phyloP scores from a whole-genome alignment of 30 jellyfish, hydroid and myxozoan species.

The Chrysaora quinquecirrha region DNA sequence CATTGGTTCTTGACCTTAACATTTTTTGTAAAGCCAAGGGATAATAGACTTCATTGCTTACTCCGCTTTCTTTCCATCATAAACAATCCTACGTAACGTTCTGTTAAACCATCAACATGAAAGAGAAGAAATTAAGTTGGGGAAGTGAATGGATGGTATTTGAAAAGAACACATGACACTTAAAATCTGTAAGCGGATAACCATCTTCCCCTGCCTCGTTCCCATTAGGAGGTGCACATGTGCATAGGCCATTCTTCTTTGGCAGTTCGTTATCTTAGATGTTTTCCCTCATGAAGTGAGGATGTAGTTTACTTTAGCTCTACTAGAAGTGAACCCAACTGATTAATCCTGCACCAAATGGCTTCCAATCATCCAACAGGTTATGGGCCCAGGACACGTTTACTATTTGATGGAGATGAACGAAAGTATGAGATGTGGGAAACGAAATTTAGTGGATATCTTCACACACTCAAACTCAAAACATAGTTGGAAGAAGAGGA shows the following conservation, averaged over 20 bases:
- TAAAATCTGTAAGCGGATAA: neutral
- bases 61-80: neutral
- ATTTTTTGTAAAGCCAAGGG: neutral
- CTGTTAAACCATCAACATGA: neutral
- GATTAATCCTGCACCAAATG: no score
- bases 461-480: no score
- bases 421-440: no score
- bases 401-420: no score
- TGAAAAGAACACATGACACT: neutral
- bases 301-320: neutral
- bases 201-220: slow-evolving; percentile 3
- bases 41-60: neutral
- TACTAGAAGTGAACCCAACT: neutral
- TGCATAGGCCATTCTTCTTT: neutral
- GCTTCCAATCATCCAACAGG: neutral
- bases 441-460: no score
- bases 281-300: neutral
- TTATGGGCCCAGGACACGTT: no score
- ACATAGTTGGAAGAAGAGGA: no score
- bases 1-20: neutral
- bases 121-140: neutral
- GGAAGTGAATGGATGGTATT: no score
- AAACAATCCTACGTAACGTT: neutral
- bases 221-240: neutral
- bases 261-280: neutral